Conservation (phyloP, 2,888 invertebrate genomes). For the Agrilus biguttatus region DNA sequence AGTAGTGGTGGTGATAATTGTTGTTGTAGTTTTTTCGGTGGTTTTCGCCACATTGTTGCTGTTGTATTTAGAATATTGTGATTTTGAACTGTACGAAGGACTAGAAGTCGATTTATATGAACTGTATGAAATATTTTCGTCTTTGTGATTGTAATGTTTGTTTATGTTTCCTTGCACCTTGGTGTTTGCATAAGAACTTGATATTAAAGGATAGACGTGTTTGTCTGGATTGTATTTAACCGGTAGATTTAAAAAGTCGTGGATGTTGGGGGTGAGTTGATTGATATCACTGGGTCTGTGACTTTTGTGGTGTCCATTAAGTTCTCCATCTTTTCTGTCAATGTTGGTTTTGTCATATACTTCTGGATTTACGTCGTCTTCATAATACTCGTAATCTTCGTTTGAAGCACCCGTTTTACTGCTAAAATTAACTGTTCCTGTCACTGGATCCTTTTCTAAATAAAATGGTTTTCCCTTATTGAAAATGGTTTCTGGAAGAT, state of each 20-base stretch:
- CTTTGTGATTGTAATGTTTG: constrained; percentile 36
- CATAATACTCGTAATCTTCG: constrained; percentile 21
- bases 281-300: constrained; percentile 46
- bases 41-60: constrained; percentile 4
- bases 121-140: constrained; percentile 18
- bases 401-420: constrained; percentile 34
- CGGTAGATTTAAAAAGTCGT: constrained; percentile 52
- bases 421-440: constrained; percentile 48
- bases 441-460: constrained; percentile 51
- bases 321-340: constrained; percentile 31
- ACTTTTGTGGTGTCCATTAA: constrained; percentile 18
- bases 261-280: constrained; percentile 46
- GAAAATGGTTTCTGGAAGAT: constrained; percentile 42
- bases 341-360: constrained; percentile 29
- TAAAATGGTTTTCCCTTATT: constrained; percentile 58
- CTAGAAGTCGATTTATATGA: constrained; percentile 25
- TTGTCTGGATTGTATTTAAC: constrained; percentile 53
- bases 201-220: constrained; percentile 53
- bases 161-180: constrained; percentile 53
- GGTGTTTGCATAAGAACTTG: constrained; percentile 56
- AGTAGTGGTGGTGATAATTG: constrained; percentile 19
- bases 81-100: constrained; percentile 22
- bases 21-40: neutral
- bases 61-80: constrained; percentile 14
- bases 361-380: constrained; percentile 18